A percentile compares a stretch with the other conserved stretches of the same genome.
Evolutionary conservation across 1,140 invertebrate species (phyloP).

Genomic region (Hormaphis cornu): DNA sequence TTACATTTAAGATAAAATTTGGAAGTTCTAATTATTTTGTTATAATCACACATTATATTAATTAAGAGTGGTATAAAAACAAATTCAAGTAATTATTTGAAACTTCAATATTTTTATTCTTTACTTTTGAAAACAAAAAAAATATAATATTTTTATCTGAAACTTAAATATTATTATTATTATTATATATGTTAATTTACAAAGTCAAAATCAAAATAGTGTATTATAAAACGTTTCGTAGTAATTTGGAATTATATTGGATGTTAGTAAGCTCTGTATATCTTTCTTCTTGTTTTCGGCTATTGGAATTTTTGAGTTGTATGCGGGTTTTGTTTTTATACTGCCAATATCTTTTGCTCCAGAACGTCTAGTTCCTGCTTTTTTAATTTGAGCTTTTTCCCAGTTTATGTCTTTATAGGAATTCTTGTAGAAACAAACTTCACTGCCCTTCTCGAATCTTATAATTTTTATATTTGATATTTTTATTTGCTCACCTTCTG

Average conservation of each 20-base stretch:
- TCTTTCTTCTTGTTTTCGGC: conserved; percentile 7
- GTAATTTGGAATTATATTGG: conserved; percentile 1
- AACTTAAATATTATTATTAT: background rate
- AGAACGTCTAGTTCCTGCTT: background rate
- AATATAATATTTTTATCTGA: too few species aligned
- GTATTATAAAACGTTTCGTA: background rate
- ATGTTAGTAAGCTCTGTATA: background rate
- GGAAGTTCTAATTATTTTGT: too few species aligned
- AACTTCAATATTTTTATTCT: too few species aligned
- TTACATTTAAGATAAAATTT: too few species aligned
- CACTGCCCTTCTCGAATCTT: conserved; percentile 5
- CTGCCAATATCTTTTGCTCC: background rate
- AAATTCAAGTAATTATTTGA: too few species aligned
- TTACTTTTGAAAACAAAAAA: too few species aligned
- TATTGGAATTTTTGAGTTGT: background rate
- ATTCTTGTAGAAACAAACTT: conserved; percentile 1
- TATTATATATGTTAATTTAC: background rate
- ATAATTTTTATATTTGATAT: background rate
- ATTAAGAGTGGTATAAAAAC: too few species aligned
- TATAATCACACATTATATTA: too few species aligned
- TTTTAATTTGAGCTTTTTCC: background rate
- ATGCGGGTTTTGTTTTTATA: background rate
- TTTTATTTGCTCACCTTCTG: conserved; percentile 5
- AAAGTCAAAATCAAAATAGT: background rate
- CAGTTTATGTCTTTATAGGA: background rate